Evolutionary conservation across 2,888 invertebrate species (phyloP).

Genomic region (Aproaerema taeniolella): DNA sequence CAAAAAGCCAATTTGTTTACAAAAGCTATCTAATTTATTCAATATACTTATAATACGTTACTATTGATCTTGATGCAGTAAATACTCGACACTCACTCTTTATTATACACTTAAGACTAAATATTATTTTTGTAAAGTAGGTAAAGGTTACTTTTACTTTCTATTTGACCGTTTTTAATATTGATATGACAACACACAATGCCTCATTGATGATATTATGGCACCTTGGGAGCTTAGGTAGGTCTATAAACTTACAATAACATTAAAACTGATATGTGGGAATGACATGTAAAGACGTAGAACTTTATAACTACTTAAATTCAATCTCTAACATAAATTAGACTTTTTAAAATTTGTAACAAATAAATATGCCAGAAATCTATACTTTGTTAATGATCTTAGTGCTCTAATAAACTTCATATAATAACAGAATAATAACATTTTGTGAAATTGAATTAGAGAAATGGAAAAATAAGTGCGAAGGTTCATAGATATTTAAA

Average conservation of each 20-base stretch:
- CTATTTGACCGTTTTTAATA: conserved; percentile 8
- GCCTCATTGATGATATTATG: conserved; percentile 38
- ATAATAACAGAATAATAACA: conserved; percentile 1
- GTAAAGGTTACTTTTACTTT: too few relatives aligned
- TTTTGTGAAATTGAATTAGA: not conserved
- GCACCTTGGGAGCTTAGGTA: conserved; percentile 43
- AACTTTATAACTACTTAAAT: conserved; percentile 26
- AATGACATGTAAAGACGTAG: too few relatives aligned
- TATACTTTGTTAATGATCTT: conserved; percentile 1
- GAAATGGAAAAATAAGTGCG: not conserved
- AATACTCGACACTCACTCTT: too few relatives aligned
- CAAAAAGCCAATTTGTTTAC: conserved; percentile 38
- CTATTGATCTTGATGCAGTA: not conserved
- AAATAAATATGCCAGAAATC: not conserved
- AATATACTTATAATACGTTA: conserved; percentile 6
- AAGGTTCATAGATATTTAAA: conserved; percentile 23
- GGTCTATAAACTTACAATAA: conserved; percentile 3
- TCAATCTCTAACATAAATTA: conserved; percentile 3
- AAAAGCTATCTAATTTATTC: conserved; percentile 37
- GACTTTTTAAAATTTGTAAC: not conserved
- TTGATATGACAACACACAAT: conserved; percentile 29
- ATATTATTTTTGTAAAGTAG: too few relatives aligned
- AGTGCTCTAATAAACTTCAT: conserved; percentile 2
- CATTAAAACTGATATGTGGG: conserved; percentile 44
- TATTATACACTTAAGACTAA: too few relatives aligned